Percentiles rank a stretch among this genome's conserved stretches.
phyloP scores from a whole-genome alignment of 2,888 invertebrate species.

The Apamea anceps region DNA sequence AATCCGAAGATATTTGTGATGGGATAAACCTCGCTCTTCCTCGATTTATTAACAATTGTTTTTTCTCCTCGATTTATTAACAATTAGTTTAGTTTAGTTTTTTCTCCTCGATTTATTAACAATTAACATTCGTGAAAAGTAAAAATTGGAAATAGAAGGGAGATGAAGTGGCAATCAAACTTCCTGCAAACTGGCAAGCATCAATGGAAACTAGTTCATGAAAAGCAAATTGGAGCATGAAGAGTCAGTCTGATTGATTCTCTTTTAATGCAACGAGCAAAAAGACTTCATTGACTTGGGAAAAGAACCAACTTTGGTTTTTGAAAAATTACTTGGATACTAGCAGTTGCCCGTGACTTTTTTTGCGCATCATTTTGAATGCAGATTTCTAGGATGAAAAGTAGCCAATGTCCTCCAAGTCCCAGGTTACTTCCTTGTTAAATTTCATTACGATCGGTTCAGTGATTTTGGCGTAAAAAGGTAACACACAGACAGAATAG shows the following conservation, averaged over 20 bases:
- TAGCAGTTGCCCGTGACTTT: background rate
- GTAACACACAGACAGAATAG: background rate
- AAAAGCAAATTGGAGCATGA: conserved; percentile 8
- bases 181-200: background rate
- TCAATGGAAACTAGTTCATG: background rate
- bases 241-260: conserved; percentile 12
- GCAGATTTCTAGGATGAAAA: background rate
- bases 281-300: background rate
- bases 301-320: background rate
- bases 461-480: background rate
- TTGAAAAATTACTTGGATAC: background rate
- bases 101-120: no score
- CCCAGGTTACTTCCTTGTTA: background rate
- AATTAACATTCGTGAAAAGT: background rate
- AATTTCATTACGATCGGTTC: background rate
- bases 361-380: background rate
- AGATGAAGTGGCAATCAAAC: conserved; percentile 1
- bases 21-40: no score
- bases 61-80: no score
- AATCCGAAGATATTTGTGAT: no score
- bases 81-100: no score
- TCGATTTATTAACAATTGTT: no score
- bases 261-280: conserved; percentile 5
- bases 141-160: background rate
- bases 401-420: background rate